Conservation (phyloP, 2,888 invertebrate species). For the Amphipyra berbera region DNA sequence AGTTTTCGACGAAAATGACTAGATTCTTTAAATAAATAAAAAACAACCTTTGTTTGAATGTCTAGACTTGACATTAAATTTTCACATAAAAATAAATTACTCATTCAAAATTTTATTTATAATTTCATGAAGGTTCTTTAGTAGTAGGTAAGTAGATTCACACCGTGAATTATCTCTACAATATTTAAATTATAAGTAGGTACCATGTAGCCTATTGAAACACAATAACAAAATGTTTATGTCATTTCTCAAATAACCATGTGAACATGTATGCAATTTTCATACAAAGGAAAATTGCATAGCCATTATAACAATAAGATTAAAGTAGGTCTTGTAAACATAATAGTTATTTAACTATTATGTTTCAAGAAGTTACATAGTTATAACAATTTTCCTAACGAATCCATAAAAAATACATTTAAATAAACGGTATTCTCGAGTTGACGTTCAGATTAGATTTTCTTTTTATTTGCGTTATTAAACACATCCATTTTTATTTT, state of each 20-base stretch:
- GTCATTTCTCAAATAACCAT: slow-evolving; percentile 36
- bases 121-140: too few relatives aligned
- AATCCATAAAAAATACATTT: slow-evolving; percentile 11
- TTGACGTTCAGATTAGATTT: too few relatives aligned
- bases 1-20: too few relatives aligned
- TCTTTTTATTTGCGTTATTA: too few relatives aligned
- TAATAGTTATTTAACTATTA: slow-evolving; percentile 22
- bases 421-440: too few relatives aligned
- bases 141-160: not conserved
- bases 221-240: slow-evolving; percentile 25
- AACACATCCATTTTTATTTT: too few relatives aligned
- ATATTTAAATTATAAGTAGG: not conserved
- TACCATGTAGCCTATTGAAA: slow-evolving; percentile 21
- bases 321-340: slow-evolving; percentile 21
- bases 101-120: slow-evolving; percentile 1
- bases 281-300: slow-evolving; percentile 46
- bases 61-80: slow-evolving; percentile 4
- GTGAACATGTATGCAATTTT: slow-evolving; percentile 49
- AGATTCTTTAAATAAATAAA: not conserved
- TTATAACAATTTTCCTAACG: not conserved
- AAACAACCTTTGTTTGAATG: not conserved
- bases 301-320: slow-evolving; percentile 34
- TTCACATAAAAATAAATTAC: slow-evolving; percentile 15
- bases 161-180: slow-evolving; percentile 2
- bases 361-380: slow-evolving; percentile 15